Conservation (phyloP, 2,797 vertebrate genomes). For the Tenualosa thibaudeaui region DNA sequence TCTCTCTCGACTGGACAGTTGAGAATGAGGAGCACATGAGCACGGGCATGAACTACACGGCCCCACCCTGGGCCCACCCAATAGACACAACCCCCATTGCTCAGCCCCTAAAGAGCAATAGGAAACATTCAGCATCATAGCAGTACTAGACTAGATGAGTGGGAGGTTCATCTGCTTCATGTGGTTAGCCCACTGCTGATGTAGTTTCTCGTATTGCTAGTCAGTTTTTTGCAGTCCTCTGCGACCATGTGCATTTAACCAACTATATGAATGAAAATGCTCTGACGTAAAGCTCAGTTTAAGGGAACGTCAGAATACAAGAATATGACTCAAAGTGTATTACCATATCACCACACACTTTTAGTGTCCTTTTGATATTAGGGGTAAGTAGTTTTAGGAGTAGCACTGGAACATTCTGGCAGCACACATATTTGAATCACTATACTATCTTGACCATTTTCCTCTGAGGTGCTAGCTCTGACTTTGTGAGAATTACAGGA, state of each 20-base stretch:
- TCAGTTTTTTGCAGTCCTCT: background rate
- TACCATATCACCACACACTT: background rate
- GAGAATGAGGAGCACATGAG: background rate
- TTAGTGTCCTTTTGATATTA: background rate
- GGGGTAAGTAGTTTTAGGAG: background rate
- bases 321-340: background rate
- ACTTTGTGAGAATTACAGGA: background rate
- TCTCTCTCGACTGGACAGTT: background rate
- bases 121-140: background rate
- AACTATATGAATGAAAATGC: conserved; percentile 6
- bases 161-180: background rate
- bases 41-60: background rate
- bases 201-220: background rate
- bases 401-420: background rate
- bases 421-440: background rate
- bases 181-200: background rate
- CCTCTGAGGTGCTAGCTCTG: background rate
- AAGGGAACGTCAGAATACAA: background rate
- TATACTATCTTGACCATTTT: background rate
- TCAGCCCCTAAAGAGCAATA: background rate
- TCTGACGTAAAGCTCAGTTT: background rate
- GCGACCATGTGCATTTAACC: too few relatives aligned
- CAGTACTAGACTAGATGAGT: background rate
- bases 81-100: background rate
- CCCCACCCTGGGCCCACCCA: background rate